Conservation (phyloP, 2,797 vertebrate genomes). For the Xenops minutus region DNA sequence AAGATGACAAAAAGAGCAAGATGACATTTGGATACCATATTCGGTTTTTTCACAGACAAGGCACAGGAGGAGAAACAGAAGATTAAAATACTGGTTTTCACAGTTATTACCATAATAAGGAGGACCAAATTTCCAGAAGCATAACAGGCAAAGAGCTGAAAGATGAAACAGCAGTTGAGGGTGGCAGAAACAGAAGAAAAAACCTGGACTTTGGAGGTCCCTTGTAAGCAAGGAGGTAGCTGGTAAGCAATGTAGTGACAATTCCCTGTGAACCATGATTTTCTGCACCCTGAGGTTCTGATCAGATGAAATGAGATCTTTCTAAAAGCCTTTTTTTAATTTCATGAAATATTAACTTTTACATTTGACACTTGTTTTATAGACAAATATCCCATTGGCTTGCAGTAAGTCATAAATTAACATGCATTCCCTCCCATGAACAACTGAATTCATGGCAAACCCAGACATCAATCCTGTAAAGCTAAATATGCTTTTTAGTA, state of each 20-base stretch:
- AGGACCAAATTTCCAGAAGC: background rate
- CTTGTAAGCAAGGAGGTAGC: accelerated
- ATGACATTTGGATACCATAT: background rate
- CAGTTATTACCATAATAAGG: background rate
- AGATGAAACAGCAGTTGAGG: background rate
- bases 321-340: background rate
- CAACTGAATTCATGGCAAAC: too few relatives aligned
- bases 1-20: background rate
- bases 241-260: background rate
- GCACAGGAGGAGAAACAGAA: background rate
- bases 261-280: background rate
- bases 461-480: too few relatives aligned
- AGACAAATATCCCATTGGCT: too few relatives aligned
- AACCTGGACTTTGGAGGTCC: background rate
- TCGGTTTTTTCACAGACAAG: accelerated
- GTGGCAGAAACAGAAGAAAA: background rate
- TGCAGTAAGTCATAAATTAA: too few relatives aligned
- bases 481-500: too few relatives aligned
- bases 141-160: background rate
- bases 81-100: background rate
- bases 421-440: too few relatives aligned
- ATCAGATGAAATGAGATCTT: background rate
- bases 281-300: background rate
- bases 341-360: too few relatives aligned
- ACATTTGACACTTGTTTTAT: too few relatives aligned